Percentiles rank a stretch among this genome's conserved stretches.
These are phyloP conservation scores for Buphagus erythrorhynchus DNA, from an alignment of 2,797 vertebrate species.

Conservation along the genomic window DNA sequence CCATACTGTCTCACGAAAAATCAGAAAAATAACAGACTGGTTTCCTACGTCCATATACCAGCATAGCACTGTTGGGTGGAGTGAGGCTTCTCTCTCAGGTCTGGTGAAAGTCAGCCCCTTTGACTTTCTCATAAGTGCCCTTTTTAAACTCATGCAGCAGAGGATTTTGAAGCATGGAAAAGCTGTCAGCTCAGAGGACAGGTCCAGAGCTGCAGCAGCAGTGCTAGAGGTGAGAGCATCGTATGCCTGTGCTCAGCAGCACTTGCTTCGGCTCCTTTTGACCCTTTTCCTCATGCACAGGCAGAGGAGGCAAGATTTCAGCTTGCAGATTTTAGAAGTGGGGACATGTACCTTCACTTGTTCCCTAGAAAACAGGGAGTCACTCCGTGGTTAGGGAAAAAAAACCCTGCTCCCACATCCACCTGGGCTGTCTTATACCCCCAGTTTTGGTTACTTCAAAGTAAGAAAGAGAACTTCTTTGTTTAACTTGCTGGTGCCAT, in stretches of 20 bases:
- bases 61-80: not conserved
- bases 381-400: too few species aligned
- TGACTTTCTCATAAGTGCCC: not conserved
- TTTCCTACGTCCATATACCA: not conserved
- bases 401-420: not conserved
- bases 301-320: not conserved
- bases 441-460: rapidly evolving
- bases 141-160: not conserved
- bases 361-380: not conserved
- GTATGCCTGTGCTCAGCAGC: rapidly evolving
- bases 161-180: not conserved
- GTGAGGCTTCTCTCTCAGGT: not conserved
- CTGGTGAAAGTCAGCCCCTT: not conserved
- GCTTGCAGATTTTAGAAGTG: not conserved
- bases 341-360: rapidly evolving
- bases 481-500: not conserved
- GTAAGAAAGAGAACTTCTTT: not conserved
- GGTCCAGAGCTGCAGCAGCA: not conserved
- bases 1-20: not conserved
- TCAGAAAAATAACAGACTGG: not conserved
- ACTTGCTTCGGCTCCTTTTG: not conserved
- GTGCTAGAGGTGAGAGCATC: not conserved
- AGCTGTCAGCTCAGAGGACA: not conserved
- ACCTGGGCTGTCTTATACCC: not conserved
- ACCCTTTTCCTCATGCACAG: not conserved